Base-by-base conservation (phyloP, 2,888 invertebrate genomes). In the Onthophagus sagittarius region DNA sequence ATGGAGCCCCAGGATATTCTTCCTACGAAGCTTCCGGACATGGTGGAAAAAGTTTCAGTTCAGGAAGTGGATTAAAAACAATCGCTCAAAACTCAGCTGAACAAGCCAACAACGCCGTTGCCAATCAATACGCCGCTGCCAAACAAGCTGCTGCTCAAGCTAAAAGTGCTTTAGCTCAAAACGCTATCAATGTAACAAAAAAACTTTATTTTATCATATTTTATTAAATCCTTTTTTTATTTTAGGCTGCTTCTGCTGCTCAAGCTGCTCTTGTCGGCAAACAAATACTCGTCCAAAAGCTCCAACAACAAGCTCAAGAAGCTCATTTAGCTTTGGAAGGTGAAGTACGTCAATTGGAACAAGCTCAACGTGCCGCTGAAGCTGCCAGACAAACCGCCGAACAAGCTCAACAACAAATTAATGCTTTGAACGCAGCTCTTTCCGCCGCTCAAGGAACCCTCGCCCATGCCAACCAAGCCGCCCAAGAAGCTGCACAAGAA, bases 131-230 rank as follows among this genome's bases (percentile, higher is more conserved):
- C 32, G 90, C 91, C 0, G 93, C 93, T 0, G 93, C 90, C 0
- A 90, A 90, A 73, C 93, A 93, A 81, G 93, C 93, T 0, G 92
- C 93, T 0, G 93, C 91, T 80, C 89, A 91, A 2, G 92, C 92
- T 0, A 92, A 92, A 84, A 93, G 90, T 79, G 91, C 90, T 0
- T 80, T 93, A 23, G 93, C 93, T 0, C 92, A 92, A 80, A 89
- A 91, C 0, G 93, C 93, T 0, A 88, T 90, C 0, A 81, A 80
- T 23, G 82, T 81, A 77, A 80, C 77, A 73, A n/a, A 39, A 0
- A 4, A 15, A 7, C 31, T 1, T 9, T 23, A 33, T 67, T 1
- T 70, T 11, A n/a, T 33, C 11, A 70, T 13, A 4, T 13, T 9
- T 14, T 14, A 72, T 65, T 33, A 65, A 72, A 14, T 11, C 5